A percentile compares a stretch with the other conserved stretches of the same genome.
These are phyloP conservation scores for Marcusenius ussheri DNA, from an alignment of 2,113 vertebrate species.

Conservation along the genomic window DNA sequence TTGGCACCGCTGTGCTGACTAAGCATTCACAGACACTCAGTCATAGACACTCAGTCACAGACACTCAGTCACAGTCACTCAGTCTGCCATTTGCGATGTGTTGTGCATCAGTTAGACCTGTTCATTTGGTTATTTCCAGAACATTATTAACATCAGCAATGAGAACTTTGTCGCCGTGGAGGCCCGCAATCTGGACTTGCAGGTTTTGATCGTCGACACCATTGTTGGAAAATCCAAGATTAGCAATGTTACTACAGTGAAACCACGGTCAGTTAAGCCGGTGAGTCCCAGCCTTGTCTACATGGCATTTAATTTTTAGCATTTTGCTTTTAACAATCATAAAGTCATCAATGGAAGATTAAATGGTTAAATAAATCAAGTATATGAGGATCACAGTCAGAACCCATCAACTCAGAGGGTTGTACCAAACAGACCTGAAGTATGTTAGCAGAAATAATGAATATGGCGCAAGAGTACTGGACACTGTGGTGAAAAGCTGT, in stretches of 20 bases:
- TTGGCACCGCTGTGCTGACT: too few relatives aligned
- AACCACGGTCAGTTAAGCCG: conserved; percentile 49
- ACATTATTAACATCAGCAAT: conserved; percentile 71
- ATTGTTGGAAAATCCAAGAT: conserved; percentile 60
- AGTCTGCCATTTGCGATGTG: not conserved
- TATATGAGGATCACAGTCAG: not conserved
- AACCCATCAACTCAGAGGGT: not conserved
- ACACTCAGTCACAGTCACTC: not conserved
- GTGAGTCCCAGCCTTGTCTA: conserved; percentile 47
- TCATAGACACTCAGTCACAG: not conserved
- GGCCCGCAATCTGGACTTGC: conserved; percentile 55
- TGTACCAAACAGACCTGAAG: not conserved
- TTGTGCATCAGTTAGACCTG: not conserved
- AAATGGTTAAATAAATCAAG: not conserved
- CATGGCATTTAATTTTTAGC: not conserved
- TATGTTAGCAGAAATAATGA: not conserved
- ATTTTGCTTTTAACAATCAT: too few relatives aligned
- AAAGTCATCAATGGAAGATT: not conserved
- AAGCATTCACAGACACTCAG: not conserved
- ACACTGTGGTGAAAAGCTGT: not conserved
- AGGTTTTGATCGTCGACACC: conserved; percentile 56
- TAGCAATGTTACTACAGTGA: conserved; percentile 50
- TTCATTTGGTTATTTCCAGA: conserved; percentile 48
- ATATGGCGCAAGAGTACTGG: not conserved
- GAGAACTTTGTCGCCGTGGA: conserved; percentile 67